Conservation (phyloP, 1,140 invertebrate genomes). For the Sinonovacula constricta region DNA sequence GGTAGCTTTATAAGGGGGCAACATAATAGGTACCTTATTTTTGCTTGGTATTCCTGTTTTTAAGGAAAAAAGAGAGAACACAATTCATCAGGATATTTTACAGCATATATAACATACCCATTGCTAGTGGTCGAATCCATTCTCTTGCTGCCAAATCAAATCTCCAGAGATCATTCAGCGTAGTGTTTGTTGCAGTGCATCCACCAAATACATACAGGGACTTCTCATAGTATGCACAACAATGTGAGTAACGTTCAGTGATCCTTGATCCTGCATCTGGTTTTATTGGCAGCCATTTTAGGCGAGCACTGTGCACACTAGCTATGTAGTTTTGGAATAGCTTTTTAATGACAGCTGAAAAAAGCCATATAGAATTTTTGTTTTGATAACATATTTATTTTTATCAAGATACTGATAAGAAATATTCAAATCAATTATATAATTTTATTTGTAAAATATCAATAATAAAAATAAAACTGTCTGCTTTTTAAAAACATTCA, state of each 20-base stretch:
- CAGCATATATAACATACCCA: conserved; percentile 65
- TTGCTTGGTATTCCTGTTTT: background rate
- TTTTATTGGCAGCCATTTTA: conserved; percentile 61
- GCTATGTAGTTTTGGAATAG: conserved; percentile 83
- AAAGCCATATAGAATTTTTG: too few relatives aligned
- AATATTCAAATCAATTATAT: background rate
- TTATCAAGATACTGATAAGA: background rate
- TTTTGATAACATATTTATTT: background rate
- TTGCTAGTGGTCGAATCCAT: conserved; percentile 83
- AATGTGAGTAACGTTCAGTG: conserved; percentile 94
- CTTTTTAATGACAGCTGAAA: conserved; percentile 86
- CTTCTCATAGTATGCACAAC: conserved; percentile 86
- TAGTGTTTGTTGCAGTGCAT: conserved; percentile 94
- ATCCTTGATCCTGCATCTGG: conserved; percentile 76
- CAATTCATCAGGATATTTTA: background rate
- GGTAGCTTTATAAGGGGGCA: too few relatives aligned
- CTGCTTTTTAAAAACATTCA: background rate
- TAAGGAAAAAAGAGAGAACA: background rate
- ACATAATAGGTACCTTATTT: background rate
- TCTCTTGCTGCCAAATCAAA: conserved; percentile 91
- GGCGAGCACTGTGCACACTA: conserved; percentile 54
- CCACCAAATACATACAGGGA: conserved; percentile 97
- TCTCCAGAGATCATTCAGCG: conserved; percentile 98
- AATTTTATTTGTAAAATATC: background rate
- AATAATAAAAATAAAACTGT: background rate